phyloP scores from a whole-genome alignment of 2,113 vertebrate genomes.

The Lota lota region DNA sequence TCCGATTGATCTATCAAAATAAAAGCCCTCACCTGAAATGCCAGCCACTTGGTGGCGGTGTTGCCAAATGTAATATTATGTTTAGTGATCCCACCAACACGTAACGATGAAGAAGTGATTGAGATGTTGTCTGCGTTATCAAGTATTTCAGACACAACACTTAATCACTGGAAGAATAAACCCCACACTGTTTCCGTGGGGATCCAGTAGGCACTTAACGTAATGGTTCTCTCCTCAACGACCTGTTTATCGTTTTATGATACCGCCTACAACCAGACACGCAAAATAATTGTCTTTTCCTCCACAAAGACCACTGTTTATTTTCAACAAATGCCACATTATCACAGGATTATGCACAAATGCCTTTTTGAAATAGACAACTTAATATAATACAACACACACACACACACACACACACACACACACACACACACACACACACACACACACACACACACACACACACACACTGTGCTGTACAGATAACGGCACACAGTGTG shows the following conservation, averaged over 20 bases:
- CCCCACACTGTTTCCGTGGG: not conserved
- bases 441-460: constrained; percentile 1
- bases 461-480: not conserved
- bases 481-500: too few species aligned
- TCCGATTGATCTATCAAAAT: not conserved
- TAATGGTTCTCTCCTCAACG: not conserved
- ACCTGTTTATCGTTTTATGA: not conserved
- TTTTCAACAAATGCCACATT: too few species aligned
- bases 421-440: constrained; percentile 6
- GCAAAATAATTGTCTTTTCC: not conserved
- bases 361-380: too few species aligned
- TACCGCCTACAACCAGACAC: not conserved
- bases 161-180: not conserved
- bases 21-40: not conserved
- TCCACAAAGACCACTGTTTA: too few species aligned
- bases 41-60: not conserved
- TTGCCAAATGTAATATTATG: not conserved
- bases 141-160: not conserved
- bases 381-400: too few species aligned
- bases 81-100: too few species aligned
- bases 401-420: constrained; percentile 5
- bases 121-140: not conserved
- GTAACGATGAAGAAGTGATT: not conserved
- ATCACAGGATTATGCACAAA: too few species aligned
- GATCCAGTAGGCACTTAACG: not conserved